Evolutionary conservation across 2,888 invertebrate species (phyloP), one percentile per base, ranked within the genome.

Genomic region (Polydesmus complanatus): DNA sequence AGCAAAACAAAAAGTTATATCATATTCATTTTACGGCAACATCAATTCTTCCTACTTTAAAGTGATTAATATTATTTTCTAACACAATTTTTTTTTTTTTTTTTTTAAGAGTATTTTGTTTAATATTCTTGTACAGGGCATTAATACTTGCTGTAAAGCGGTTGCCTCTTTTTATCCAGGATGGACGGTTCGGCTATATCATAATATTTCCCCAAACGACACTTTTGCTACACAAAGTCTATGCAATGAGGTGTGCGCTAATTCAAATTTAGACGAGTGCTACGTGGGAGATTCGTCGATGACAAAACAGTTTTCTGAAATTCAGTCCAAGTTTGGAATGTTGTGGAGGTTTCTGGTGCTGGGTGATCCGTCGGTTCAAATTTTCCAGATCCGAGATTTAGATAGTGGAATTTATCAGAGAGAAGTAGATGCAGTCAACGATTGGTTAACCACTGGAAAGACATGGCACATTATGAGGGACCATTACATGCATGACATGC

Each of bases 391-490:
- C 3, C 21, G 63, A 18, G 63, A 63, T 48, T 18, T 62, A 25
- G 63, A 63, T 56, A 63, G 61, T 27, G 3, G 48, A 3, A 54
- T 63, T 49, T 52, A 52, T 26, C 61, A 62, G 19, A n/a, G 63
- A 25, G 63, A 63, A 63, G 57, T 61, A 3, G 63, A 61, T 26
- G 61, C 63, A 1, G 63, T 63, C 8, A 52, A 63, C 22, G 53
- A 63, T 47, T 63, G 63, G 63, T 23, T 61, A 3, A 0, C 25
- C 1, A 53, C 56, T 18, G 56, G 62, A 19, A 27, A 61, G 27
- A 63, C 63, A 3, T 63, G 50, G 18, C 63, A 63, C 27, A 21
- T 63, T 25, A 63, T 63, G 63, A 61, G 63, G 26, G 63, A 63
- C 27, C 56, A 63, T 26, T 51, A n/a, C 19, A 37, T 19, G 11